Conservation (phyloP, 2,113 vertebrate genomes). For the Tragelaphus scriptus region DNA sequence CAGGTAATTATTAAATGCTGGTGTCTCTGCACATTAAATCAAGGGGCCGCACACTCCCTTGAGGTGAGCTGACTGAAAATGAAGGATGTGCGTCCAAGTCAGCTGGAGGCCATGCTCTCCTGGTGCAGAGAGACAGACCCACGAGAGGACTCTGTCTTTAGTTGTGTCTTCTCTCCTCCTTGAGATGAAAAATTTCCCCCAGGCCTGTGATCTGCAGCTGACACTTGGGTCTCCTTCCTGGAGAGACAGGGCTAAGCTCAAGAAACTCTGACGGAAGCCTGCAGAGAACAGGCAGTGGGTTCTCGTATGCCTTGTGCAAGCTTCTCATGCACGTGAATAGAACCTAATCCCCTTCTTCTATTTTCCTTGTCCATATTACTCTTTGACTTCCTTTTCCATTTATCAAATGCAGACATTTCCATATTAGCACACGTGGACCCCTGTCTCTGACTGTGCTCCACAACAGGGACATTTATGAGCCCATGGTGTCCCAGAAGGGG, state of each 20-base stretch:
- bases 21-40: neutral
- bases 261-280: neutral
- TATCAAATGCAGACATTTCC: neutral
- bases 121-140: neutral
- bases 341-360: neutral
- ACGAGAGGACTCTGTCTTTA: neutral
- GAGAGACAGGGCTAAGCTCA: neutral
- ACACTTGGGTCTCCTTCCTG: neutral
- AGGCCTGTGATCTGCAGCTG: neutral
- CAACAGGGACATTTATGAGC: neutral
- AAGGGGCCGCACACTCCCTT: neutral
- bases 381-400: neutral
- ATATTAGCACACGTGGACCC: rapidly evolving
- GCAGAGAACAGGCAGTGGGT: rapidly evolving
- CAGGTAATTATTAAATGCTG: neutral
- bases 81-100: neutral
- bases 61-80: too few relatives aligned
- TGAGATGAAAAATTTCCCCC: neutral
- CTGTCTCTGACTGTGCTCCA: neutral
- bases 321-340: rapidly evolving
- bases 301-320: neutral
- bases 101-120: neutral
- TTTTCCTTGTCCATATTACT: neutral
- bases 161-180: neutral
- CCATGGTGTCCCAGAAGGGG: neutral